Conservation (phyloP, 2,888 invertebrate genomes). For the Eremobia ochroleuca region DNA sequence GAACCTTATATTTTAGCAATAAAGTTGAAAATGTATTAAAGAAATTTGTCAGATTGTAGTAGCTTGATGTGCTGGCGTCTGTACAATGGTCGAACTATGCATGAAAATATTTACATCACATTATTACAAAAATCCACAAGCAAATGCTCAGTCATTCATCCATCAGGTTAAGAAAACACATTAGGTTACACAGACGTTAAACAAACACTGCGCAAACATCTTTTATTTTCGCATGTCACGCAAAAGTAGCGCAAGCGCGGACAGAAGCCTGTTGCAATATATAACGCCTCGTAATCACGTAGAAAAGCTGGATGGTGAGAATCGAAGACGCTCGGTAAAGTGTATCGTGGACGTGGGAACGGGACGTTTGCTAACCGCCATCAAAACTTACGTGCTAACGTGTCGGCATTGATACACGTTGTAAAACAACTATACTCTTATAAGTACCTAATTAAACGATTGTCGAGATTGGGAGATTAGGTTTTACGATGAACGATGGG, state of each 20-base stretch:
- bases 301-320: slow-evolving; percentile 54
- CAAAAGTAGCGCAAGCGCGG: slow-evolving; percentile 27
- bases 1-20: too few relatives aligned
- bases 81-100: background rate
- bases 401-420: slow-evolving; percentile 19
- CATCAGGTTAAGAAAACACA: slow-evolving; percentile 49
- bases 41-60: too few relatives aligned
- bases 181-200: slow-evolving; percentile 31
- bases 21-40: too few relatives aligned
- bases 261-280: slow-evolving; percentile 34
- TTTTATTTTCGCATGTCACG: slow-evolving; percentile 46
- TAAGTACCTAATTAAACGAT: slow-evolving; percentile 19
- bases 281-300: slow-evolving; percentile 6
- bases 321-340: slow-evolving; percentile 47
- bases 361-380: slow-evolving; percentile 42
- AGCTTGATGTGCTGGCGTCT: too few relatives aligned
- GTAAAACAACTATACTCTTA: slow-evolving; percentile 19
- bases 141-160: slow-evolving; percentile 36
- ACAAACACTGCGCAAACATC: slow-evolving; percentile 47
- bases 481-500: too few relatives aligned
- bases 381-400: slow-evolving; percentile 9
- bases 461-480: slow-evolving; percentile 1
- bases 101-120: slow-evolving; percentile 18
- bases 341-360: slow-evolving; percentile 59
- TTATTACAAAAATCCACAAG: slow-evolving; percentile 38